A percentile compares a stretch with the other conserved stretches of the same genome.
phyloP scores from a whole-genome alignment of 2,888 invertebrate genomes.

The Melitaea athalia region DNA sequence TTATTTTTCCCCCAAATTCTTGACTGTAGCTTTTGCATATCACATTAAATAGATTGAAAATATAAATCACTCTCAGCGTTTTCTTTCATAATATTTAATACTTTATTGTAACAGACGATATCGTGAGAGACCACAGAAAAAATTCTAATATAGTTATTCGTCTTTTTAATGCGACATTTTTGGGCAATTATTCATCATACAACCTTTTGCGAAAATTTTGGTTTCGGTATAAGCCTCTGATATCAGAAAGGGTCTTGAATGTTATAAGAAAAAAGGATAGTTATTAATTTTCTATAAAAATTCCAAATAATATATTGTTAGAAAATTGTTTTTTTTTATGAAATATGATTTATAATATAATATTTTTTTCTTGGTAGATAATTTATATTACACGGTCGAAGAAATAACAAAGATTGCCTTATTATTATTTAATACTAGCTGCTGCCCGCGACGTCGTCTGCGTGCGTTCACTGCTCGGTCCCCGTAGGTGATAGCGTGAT shows the following conservation, averaged over 20 bases:
- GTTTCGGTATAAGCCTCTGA: slow-evolving; percentile 29
- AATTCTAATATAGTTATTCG: slow-evolving; percentile 32
- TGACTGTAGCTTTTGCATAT: no score
- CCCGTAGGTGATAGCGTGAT: no score
- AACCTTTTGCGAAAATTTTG: slow-evolving; percentile 35
- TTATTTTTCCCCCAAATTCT: no score
- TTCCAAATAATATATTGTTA: slow-evolving; percentile 3
- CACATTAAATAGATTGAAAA: slow-evolving; percentile 4
- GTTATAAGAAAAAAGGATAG: slow-evolving; percentile 23
- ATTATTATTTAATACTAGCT: no score
- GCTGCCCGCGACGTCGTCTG: no score
- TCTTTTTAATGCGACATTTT: slow-evolving; percentile 40
- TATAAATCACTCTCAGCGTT: slow-evolving; percentile 27
- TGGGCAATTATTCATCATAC: slow-evolving; percentile 33
- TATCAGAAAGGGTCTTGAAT: slow-evolving; percentile 20
- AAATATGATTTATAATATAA: background rate
- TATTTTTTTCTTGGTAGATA: no score
- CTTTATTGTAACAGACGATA: slow-evolving; percentile 28
- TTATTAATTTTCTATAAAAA: slow-evolving; percentile 30
- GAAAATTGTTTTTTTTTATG: background rate
- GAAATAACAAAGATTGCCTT: no score
- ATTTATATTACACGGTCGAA: background rate
- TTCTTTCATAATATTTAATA: slow-evolving; percentile 29
- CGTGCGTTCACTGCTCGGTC: no score
- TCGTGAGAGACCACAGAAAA: slow-evolving; percentile 27